Evolutionary conservation across 1,140 invertebrate species (phyloP), one percentile per base, ranked within the genome.

Genomic region (Euglossa dilemma): DNA sequence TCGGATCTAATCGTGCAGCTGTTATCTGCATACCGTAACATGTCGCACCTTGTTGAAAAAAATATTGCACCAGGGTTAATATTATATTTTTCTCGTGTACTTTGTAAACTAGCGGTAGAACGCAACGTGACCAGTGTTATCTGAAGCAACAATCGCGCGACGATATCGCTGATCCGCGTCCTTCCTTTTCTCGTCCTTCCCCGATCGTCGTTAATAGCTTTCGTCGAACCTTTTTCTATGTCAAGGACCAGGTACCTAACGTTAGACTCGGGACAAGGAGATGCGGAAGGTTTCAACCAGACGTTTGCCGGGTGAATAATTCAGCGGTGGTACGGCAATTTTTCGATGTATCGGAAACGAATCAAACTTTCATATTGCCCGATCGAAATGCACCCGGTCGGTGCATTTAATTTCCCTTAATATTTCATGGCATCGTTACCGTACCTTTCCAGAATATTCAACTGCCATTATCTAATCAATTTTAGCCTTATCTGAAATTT

Each of bases 291-390:
- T 76, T 59, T 67, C 28, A 76, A 54, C 20, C 45, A 43, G 73
- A 69, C 80, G 16, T 50, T 75, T n/a, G 18, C 2, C 43, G 20
- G 12, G 36, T 80, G 56, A 75, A 82, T 82, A 76, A 82, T 82
- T 67, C 61, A 82, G 11, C 16, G 18, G 76, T 36, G 23, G 43
- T 36, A 47, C 16, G n/a, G 63, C n/a, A 14, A 50, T 20, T 64
- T 56, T 71, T 66, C 52, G 52, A 18, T 45, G 50, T 70, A 82
- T 82, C 28, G 73, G 45, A 20, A 56, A 59, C 73, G 28, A 57
- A 76, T 69, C 25, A 76, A 82, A 59, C 12, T 76, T 82, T 82
- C 25, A 76, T 76, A 28, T 6, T 8, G 28, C 12, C 14, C 73
- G 47, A 76, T 82, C 73, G 52, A 82, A 67, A 63, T 50, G 76